Conservation (phyloP, 2,888 invertebrate species). For the Dasysyrphus tricinctus region DNA sequence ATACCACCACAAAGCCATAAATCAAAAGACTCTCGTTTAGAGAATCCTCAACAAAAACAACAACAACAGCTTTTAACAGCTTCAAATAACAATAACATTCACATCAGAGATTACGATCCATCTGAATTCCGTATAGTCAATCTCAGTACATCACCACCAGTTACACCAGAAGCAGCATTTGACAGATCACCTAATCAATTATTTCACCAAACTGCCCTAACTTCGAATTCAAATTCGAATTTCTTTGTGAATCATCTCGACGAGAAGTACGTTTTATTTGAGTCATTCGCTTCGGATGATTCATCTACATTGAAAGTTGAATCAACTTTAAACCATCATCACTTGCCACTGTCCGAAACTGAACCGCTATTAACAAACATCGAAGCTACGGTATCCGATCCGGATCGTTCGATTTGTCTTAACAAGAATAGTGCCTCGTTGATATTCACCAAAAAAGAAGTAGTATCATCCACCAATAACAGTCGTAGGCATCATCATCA, state of each 20-base stretch:
- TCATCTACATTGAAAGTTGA: constrained; percentile 48
- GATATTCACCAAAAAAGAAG: constrained; percentile 82
- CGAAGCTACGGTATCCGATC: constrained; percentile 80
- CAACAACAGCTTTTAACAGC: constrained; percentile 39
- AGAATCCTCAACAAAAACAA: constrained; percentile 53
- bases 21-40: constrained; percentile 54
- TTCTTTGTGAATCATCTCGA: constrained; percentile 70
- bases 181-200: constrained; percentile 41
- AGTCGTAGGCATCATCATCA: constrained; percentile 44
- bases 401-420: constrained; percentile 81
- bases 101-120: constrained; percentile 54
- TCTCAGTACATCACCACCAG: constrained; percentile 76
- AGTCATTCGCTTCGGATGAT: constrained; percentile 66
- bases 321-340: constrained; percentile 32
- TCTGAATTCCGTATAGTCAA: constrained; percentile 77
- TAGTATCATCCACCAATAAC: constrained; percentile 44
- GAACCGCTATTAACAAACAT: constrained; percentile 82
- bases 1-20: constrained; percentile 42
- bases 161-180: constrained; percentile 61
- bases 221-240: constrained; percentile 65
- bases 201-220: constrained; percentile 28
- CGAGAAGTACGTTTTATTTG: constrained; percentile 65
- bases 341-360: constrained; percentile 81
- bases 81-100: constrained; percentile 42
- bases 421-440: constrained; percentile 82